Base-by-base conservation (phyloP, 2,113 vertebrate genomes). In the Neolamprologus sp. region DNA sequence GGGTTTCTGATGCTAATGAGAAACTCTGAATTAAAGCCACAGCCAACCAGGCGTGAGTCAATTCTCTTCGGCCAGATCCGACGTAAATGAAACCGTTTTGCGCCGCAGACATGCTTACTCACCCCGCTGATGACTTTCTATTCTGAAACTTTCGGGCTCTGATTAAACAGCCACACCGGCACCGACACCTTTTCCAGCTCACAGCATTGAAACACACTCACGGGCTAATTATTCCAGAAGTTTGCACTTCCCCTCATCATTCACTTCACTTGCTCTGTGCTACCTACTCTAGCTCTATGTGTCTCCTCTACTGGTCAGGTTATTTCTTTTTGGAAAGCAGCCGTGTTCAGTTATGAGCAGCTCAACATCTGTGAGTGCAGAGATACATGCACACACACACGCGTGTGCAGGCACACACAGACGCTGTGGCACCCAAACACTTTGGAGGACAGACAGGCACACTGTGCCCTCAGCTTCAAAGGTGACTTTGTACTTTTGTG, bases 301-400 rank as follows among this genome's bases (percentile, higher is more conserved):
- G 45, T 86, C 80, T 82, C 19, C n/a, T 75, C 83, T 58, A 42
- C 28, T 63, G 84, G 84, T 90, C 82, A 60, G 88, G 94, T 95
- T 92, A 84, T 87, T 92, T 84, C 23, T 87, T 83, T 93, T 93
- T 92, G 91, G 87, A 92, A 55, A 68, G 89, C 26, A 54, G 82
- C 92, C 90, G 89, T 81, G 91, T 83, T 93, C 85, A 93, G 93
- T 92, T 93, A 92, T 95, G 86, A 85, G 85, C 73, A 87, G 79
- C 86, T 78, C 57, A 82, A 88, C 91, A 90, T 92, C 91, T 93
- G 92, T 45, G 86, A 86, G 54, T 87, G 82, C 57, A 53, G 35
- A 42, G 21, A 87, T 83, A 49, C 71, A 12, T 7, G 23, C 40
- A 7, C 68, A 6, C 42, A 28, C 35, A 26, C 42, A 3, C 23